Percentiles rank a stretch among this genome's conserved stretches.
phyloP scores from a whole-genome alignment of 2,888 invertebrate genomes.

The Thyatira batis region DNA sequence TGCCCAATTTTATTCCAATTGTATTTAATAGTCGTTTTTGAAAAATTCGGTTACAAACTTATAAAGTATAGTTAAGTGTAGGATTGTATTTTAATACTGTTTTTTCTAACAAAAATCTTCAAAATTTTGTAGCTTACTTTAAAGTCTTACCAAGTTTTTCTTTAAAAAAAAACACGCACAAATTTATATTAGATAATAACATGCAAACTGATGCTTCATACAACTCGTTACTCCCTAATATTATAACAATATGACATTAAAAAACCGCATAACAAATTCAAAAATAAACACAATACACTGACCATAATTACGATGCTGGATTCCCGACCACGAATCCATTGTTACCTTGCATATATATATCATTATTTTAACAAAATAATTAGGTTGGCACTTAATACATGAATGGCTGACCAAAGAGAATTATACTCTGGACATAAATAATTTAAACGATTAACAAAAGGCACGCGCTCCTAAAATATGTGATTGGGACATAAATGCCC shows the following conservation, averaged over 20 bases:
- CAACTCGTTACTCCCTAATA: slow-evolving; percentile 10
- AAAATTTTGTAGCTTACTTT: no score
- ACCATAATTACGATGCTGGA: slow-evolving; percentile 48
- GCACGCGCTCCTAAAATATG: slow-evolving; percentile 57
- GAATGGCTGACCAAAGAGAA: slow-evolving; percentile 30
- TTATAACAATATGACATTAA: slow-evolving; percentile 14
- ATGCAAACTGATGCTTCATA: no score
- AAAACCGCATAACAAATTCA: slow-evolving; percentile 19
- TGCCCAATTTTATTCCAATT: no score
- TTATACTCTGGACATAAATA: slow-evolving; percentile 47
- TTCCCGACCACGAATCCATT: slow-evolving; percentile 44
- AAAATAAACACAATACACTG: slow-evolving; percentile 31
- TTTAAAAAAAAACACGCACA: no score
- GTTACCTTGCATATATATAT: slow-evolving; percentile 44
- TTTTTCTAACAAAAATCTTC: no score
- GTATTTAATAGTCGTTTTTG: no score
- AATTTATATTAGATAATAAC: no score
- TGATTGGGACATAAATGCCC: slow-evolving; percentile 49
- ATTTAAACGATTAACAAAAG: slow-evolving; percentile 60
- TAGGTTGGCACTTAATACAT: slow-evolving; percentile 55
- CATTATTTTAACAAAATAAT: slow-evolving; percentile 76
- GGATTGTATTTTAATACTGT: no score
- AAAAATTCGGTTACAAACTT: no score
- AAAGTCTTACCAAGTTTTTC: no score
- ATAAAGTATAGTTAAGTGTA: no score